Base-by-base conservation (phyloP, 2,888 invertebrate species). In the Acheta domesticus region DNA sequence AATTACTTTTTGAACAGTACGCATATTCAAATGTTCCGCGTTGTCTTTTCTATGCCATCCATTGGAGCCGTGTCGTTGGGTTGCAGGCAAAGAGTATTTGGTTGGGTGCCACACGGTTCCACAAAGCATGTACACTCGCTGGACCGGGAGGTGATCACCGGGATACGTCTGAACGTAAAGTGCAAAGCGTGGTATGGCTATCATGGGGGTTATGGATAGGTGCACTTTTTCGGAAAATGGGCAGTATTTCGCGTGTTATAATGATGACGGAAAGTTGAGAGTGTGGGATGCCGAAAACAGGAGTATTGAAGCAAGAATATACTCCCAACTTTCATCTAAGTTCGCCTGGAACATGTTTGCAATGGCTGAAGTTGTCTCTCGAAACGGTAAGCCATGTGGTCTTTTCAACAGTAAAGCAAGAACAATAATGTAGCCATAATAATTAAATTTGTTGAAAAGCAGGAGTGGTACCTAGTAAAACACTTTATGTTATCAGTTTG, bases 231-330 rank as follows among this genome's bases (percentile, higher is more conserved):
- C 94, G 83, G 90, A 90, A 82, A 91, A 93, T 85, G 92, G 93
- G 83, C 92, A 93, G 90, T 92, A 93, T 88, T 94, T 92, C 87
- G 93, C 93, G 79, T 87, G 90, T 84, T 91, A 94, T 84, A 91
- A 92, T 83, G 88, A 89, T 77, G 95, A 96, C 86, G 96, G 97
- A 78, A 93, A 94, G 86, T 87, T 97, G 80, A 94, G 93, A 87
- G 91, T 97, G 87, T 97, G 96, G 96, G 95, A 97, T 84, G 93
- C 95, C 19, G 90, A 92, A n/a, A 84, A 92, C 93, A 8, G 94
- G 92, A 85, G 89, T 90, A 77, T 88, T 97, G 49, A 94, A 94
- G 85, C 95, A 95, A 86, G 96, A 97, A 88, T 97, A 93, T 85
- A 93, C 93, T 14, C 96, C 97, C 73, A 94, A 95, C 86, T 90